A percentile compares a stretch with the other conserved stretches of the same genome.
Conservation (phyloP, 2,888 invertebrate species). For the Apamea crenata region DNA sequence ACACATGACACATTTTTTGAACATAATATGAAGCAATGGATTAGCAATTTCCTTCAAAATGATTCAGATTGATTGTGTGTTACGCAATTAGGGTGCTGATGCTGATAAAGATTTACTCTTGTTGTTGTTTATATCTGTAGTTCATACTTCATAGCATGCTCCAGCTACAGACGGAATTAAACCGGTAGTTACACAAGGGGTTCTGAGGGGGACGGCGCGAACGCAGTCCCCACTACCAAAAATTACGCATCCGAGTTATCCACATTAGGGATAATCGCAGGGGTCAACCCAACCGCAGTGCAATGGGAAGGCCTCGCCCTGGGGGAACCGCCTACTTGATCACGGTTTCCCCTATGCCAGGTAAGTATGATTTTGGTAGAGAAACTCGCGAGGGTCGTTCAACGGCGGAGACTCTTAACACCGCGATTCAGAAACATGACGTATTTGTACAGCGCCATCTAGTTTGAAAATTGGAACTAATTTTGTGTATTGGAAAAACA, state of each 20-base stretch:
- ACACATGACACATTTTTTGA: no score
- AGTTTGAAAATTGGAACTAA: not conserved
- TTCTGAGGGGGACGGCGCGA: slow-evolving; percentile 20
- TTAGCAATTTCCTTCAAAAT: no score
- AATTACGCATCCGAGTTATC: slow-evolving; percentile 34
- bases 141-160: no score
- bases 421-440: slow-evolving; percentile 26
- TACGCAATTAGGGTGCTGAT: no score
- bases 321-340: slow-evolving; percentile 31
- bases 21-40: no score
- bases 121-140: no score
- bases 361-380: slow-evolving; percentile 11
- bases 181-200: no score
- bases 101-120: no score
- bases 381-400: not conserved
- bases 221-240: slow-evolving; percentile 39
- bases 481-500: not conserved
- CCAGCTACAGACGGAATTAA: no score
- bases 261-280: slow-evolving; percentile 37
- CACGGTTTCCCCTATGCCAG: slow-evolving; percentile 38
- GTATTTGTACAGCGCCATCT: slow-evolving; percentile 19
- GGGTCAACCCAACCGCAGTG: slow-evolving; percentile 34
- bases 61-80: no score
- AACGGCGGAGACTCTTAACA: slow-evolving; percentile 20
- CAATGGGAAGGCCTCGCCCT: slow-evolving; percentile 38